phyloP scores from a whole-genome alignment of 2,113 vertebrate species.

The Mobula hypostoma region DNA sequence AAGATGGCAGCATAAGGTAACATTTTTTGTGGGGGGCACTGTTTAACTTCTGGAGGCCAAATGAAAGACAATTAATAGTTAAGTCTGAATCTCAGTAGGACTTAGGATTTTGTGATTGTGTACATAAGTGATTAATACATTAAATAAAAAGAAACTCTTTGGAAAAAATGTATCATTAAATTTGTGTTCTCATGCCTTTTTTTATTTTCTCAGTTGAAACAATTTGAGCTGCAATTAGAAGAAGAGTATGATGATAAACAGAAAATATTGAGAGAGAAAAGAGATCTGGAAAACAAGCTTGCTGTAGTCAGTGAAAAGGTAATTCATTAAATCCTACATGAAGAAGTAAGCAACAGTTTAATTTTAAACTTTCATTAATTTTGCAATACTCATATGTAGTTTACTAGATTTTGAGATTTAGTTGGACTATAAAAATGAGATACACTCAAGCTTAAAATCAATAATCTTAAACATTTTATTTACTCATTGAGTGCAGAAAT shows the following conservation, averaged over 20 bases:
- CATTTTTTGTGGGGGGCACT: too few species aligned
- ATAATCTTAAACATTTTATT: not conserved
- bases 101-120: not conserved
- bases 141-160: not conserved
- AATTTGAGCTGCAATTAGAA: constrained; percentile 91
- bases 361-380: not conserved
- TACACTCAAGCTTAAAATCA: not conserved
- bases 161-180: not conserved
- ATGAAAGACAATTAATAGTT: not conserved
- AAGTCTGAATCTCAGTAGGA: not conserved
- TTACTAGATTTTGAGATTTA: not conserved
- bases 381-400: not conserved
- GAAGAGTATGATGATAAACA: constrained; percentile 94
- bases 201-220: constrained; percentile 67
- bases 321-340: constrained; percentile 31
- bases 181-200: not conserved
- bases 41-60: too few species aligned
- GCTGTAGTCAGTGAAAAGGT: constrained; percentile 78
- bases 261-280: constrained; percentile 85
- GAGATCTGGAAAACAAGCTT: constrained; percentile 83
- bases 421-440: not conserved
- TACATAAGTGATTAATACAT: not conserved
- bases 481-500: too few species aligned
- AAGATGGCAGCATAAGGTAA: not conserved
- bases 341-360: not conserved